Evolutionary conservation across 2,888 invertebrate genomes (phyloP).

Genomic region (Cancer borealis): DNA sequence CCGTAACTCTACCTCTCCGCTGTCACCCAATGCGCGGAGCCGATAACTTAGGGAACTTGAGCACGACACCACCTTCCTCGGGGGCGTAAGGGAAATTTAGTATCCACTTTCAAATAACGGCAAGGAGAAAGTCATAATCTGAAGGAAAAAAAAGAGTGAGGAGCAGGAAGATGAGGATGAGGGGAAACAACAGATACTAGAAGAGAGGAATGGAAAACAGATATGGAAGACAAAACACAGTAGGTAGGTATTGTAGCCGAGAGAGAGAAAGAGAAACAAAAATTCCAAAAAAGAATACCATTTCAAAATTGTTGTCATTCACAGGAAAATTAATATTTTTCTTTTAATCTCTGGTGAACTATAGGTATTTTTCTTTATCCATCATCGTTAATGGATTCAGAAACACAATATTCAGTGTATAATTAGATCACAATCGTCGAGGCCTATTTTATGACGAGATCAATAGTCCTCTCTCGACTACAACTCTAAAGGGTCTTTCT

Average conservation of each 20-base stretch:
- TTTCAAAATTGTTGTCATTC: no score
- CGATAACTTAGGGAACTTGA: not conserved
- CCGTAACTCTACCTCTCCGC: not conserved
- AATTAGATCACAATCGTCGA: not conserved
- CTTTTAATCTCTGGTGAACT: no score
- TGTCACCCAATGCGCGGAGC: not conserved
- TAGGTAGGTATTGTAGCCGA: no score
- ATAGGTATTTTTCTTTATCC: no score
- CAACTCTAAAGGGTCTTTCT: not conserved
- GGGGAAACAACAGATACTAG: not conserved
- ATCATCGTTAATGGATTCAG: no score
- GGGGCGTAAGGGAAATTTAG: not conserved
- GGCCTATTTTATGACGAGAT: constrained; percentile 10
- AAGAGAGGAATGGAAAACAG: not conserved
- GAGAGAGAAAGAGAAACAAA: no score
- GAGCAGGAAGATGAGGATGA: not conserved
- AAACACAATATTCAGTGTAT: not conserved
- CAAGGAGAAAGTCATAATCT: not conserved
- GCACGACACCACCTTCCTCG: not conserved
- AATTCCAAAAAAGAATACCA: no score
- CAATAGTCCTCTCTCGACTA: not conserved
- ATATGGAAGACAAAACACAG: no score
- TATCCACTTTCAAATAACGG: constrained; percentile 26
- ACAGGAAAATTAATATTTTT: no score
- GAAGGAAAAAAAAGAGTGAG: not conserved